Evolutionary conservation across 2,888 invertebrate species (phyloP).

Genomic region (Ptilodon capucinus): DNA sequence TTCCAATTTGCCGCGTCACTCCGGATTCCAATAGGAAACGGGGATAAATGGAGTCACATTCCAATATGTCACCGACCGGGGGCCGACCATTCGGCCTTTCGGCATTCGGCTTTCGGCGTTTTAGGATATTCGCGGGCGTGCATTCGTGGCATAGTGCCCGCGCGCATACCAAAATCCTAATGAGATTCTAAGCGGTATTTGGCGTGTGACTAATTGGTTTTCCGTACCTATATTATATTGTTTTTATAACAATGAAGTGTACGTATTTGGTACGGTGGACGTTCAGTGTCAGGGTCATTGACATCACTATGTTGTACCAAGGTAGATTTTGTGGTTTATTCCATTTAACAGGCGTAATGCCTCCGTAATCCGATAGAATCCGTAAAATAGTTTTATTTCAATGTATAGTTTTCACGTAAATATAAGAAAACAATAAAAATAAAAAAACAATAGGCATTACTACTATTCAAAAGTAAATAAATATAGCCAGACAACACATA

Average conservation of each 20-base stretch:
- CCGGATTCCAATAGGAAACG: slow-evolving; percentile 82
- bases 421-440: too few species aligned
- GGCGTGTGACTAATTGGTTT: slow-evolving; percentile 44
- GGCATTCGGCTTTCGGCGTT: slow-evolving; percentile 67
- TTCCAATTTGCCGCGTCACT: slow-evolving; percentile 81
- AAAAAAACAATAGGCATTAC: too few species aligned
- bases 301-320: slow-evolving; percentile 12
- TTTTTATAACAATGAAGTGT: slow-evolving; percentile 29
- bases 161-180: slow-evolving; percentile 64
- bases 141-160: slow-evolving; percentile 63
- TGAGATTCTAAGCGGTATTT: slow-evolving; percentile 68
- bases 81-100: slow-evolving; percentile 70
- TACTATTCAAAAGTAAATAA: too few species aligned
- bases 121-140: slow-evolving; percentile 59
- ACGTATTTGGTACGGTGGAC: slow-evolving; percentile 23
- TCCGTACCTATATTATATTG: slow-evolving; percentile 26
- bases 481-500: too few species aligned
- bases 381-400: too few species aligned
- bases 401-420: too few species aligned
- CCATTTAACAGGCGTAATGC: too few species aligned
- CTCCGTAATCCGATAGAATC: too few species aligned
- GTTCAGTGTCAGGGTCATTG: slow-evolving; percentile 22
- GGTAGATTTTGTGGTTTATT: neutral
- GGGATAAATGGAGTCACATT: slow-evolving; percentile 82
- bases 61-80: slow-evolving; percentile 80